Evolutionary conservation across 1,140 invertebrate genomes (phyloP), one percentile per base, ranked within the genome.

Genomic region (Plodia interpunctella): DNA sequence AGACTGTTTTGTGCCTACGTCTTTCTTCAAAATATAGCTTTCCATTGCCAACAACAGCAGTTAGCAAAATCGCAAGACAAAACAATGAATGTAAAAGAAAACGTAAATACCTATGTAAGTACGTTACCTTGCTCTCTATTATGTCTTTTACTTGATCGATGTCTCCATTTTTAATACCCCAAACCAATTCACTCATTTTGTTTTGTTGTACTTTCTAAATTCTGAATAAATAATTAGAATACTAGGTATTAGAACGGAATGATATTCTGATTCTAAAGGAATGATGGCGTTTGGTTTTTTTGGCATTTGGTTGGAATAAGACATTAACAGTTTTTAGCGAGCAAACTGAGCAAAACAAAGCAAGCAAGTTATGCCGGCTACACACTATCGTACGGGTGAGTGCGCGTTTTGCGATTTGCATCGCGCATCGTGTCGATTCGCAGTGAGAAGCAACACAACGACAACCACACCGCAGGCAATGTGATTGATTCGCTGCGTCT

Each of bases 81-180:
- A 15, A 49, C 54, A 60, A 66, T 57, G 0, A 49, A 60, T 60
- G 49, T 59, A 63, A 21, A 28, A 62, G 19, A 32, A 15, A 49
- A 60, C 55, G 35, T 20, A 30, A 25, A 53, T 15, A 54, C 3
- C 9, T 25, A 25, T 25, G 55, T 25, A 57, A 59, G 13, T 35
- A 6, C 55, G 79, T 89, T 91, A 95, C 95, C 92, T 96, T 95
- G 87, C 94, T 94, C 85, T 96, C 96, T 65, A 98, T 92, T 65
- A 95, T 93, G 81, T 96, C 94, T 89, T 95, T 95, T 15, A 98
- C 96, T 91, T 96, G 94, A 72, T 97, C 96, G 71, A 98, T 91
- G 87, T 98, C 97, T 54, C 97, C 97, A 87, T 98, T 98, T 91
- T 98, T 98, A 65, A 98, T 95, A 78, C 95, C 95, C 96, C 97